Percentiles rank a stretch among this genome's conserved stretches.
phyloP scores from a whole-genome alignment of 1,140 invertebrate genomes.

The Saxidomus purpurata region DNA sequence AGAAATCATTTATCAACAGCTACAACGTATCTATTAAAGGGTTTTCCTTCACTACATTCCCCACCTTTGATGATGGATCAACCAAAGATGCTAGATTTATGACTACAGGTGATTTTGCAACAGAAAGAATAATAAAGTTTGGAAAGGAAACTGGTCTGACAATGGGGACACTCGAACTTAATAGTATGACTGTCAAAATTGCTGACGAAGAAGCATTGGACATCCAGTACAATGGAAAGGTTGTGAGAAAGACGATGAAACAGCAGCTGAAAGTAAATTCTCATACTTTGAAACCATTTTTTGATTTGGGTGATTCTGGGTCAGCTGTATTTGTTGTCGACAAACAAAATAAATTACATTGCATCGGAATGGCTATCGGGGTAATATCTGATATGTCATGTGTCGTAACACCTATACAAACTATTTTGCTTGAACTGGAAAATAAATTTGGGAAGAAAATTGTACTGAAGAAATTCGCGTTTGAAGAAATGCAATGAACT shows the following conservation, averaged over 20 bases:
- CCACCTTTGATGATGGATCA: neutral
- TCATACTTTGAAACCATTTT: neutral
- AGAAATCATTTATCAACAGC: too few relatives aligned
- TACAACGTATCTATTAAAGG: too few relatives aligned
- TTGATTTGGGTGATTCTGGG: neutral
- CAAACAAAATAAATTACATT: neutral
- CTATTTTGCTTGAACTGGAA: neutral
- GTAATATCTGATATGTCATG: neutral
- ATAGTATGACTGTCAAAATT: neutral
- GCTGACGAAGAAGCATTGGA: neutral
- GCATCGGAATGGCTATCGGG: neutral
- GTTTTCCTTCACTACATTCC: neutral
- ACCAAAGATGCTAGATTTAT: neutral
- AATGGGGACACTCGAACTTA: neutral
- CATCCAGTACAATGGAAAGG: neutral
- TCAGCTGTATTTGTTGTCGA: neutral
- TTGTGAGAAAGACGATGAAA: neutral
- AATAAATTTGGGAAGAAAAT: neutral
- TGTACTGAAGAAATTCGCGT: neutral
- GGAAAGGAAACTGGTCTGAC: neutral
- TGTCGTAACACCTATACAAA: neutral
- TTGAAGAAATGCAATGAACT: neutral
- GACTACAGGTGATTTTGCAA: neutral
- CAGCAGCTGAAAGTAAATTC: neutral
- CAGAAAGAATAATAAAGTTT: neutral